Percentiles rank a stretch among this genome's conserved stretches.
Evolutionary conservation across 2,113 vertebrate genomes (phyloP).

Genomic region (Hemibagrus wyckioides): DNA sequence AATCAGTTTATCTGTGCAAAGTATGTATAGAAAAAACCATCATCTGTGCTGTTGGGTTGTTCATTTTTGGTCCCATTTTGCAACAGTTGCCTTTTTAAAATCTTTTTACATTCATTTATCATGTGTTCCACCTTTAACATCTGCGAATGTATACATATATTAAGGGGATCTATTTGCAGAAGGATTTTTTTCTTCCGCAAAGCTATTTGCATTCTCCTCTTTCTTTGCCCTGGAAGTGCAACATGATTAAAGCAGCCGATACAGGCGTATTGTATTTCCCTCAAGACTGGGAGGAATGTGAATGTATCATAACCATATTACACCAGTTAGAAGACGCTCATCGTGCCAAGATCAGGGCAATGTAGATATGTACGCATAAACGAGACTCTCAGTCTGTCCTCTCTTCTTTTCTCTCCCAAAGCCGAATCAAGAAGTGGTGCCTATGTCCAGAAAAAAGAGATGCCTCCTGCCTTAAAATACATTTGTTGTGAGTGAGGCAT

Average conservation of each 20-base stretch:
- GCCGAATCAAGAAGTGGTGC: conserved; percentile 12
- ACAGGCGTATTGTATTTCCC: conserved; percentile 73
- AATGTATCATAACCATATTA: conserved; percentile 77
- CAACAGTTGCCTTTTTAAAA: not conserved
- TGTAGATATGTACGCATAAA: conserved; percentile 1
- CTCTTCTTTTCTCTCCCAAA: not conserved
- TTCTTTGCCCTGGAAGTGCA: conserved; percentile 68
- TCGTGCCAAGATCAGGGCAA: conserved; percentile 20
- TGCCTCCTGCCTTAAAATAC: conserved; percentile 51
- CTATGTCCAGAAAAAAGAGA: conserved; percentile 27
- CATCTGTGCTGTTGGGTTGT: not conserved
- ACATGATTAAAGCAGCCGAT: conserved; percentile 72
- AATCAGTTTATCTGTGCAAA: not conserved
- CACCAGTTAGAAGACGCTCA: conserved; percentile 60
- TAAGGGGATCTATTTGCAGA: conserved; percentile 19
- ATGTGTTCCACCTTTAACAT: not conserved
- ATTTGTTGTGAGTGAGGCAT: conserved; percentile 74
- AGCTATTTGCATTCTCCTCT: conserved; percentile 67
- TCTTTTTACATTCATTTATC: not conserved
- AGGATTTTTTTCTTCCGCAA: conserved; percentile 45
- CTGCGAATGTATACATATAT: not conserved
- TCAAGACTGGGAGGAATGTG: conserved; percentile 71
- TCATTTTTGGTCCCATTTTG: not conserved
- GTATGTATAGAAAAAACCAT: not conserved
- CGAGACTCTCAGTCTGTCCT: not conserved